A percentile compares a stretch with the other conserved stretches of the same genome.
Conservation (phyloP, 2,797 vertebrate genomes). For the Manis crassicaudata region DNA sequence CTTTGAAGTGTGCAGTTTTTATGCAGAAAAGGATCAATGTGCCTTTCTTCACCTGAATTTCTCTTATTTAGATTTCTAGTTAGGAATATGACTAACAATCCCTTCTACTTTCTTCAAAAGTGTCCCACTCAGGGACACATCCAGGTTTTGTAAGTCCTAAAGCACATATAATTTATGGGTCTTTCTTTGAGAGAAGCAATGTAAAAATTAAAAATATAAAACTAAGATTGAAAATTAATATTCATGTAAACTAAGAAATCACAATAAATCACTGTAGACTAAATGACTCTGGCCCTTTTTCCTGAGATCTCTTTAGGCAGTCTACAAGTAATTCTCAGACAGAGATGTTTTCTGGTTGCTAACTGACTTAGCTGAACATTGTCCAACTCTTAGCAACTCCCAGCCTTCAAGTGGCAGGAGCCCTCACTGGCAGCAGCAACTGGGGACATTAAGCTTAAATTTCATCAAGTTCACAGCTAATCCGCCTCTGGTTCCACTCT, state of each 20-base stretch:
- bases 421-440: neutral
- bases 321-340: neutral
- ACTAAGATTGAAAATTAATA: constrained; percentile 26
- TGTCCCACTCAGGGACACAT: neutral
- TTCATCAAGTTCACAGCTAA: neutral
- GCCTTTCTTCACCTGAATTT: neutral
- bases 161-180: neutral
- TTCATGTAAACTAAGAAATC: neutral
- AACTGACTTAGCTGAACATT: neutral
- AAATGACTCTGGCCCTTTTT: neutral
- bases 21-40: neutral
- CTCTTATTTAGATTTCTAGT: constrained; percentile 1
- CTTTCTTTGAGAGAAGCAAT: neutral
- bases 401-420: neutral
- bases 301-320: neutral
- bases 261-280: neutral
- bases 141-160: neutral
- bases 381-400: neutral
- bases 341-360: neutral
- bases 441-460: neutral
- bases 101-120: neutral
- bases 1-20: constrained; percentile 7
- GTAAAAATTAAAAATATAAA: neutral
- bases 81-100: neutral
- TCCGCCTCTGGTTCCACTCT: neutral